These are phyloP conservation scores for Umimayanthus kanabou DNA, from an alignment of 92 coral and sea anemone species.

Conservation along the genomic window DNA sequence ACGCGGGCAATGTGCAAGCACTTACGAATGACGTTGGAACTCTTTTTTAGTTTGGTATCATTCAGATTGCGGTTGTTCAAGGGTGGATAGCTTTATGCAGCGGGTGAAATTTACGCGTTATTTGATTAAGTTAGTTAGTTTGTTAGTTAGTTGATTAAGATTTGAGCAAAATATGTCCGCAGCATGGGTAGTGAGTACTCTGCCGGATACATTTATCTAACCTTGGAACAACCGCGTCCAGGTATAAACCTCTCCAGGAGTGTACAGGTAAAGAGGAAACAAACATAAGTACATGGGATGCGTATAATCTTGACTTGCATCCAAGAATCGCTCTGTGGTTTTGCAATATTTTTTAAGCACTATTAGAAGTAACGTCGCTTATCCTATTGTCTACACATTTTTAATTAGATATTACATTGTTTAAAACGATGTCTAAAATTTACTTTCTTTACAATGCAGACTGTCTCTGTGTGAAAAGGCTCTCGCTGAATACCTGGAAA, in stretches of 20 bases:
- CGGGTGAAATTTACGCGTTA: no score
- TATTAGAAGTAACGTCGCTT: background rate
- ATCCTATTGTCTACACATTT: background rate
- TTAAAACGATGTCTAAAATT: background rate
- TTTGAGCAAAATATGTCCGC: no score
- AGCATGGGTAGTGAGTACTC: no score
- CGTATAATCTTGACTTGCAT: background rate
- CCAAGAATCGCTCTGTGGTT: background rate
- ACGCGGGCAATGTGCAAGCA: background rate
- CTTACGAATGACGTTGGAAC: background rate
- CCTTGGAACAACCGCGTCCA: no score
- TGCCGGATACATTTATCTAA: no score
- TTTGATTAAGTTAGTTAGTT: no score
- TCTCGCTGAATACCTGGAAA: slow-evolving; percentile 96
- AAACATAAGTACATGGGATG: background rate
- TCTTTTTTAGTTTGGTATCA: no score
- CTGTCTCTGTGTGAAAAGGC: slow-evolving; percentile 96
- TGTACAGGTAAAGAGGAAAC: background rate
- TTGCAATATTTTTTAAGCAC: background rate
- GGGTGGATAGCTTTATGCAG: no score
- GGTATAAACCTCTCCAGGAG: background rate
- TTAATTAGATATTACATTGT: background rate
- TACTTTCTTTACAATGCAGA: slow-evolving; percentile 43
- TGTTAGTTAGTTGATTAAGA: no score
- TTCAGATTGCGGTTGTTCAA: no score